Base-by-base conservation (phyloP, 2,113 vertebrate genomes). In the Microtus montanus region DNA sequence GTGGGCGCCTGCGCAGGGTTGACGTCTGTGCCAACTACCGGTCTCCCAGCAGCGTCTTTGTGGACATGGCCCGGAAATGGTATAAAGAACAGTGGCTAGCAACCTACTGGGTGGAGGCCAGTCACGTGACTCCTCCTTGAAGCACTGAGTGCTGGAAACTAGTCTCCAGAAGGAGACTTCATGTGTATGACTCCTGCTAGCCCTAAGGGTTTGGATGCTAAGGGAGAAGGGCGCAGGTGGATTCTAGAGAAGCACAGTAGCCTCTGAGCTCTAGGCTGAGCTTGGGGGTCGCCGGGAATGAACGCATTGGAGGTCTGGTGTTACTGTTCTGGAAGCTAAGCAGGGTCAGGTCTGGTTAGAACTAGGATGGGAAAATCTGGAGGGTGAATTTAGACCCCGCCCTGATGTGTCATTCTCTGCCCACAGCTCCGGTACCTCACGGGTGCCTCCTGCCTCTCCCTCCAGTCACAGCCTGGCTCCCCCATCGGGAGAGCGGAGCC, bases 381-480 rank as follows among this genome's bases (percentile, higher is more conserved):
- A 88, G 19, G 47, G 9, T 13, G 35, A 52, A 63, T 44, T 44
- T 44, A 0, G 24, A 1, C 54, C 58, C 63, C 4, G 0, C n/a
- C 26, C 82, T 96, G 54, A 96, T 80, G 28, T 52, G 73, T 64
- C 49, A 22, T 5, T 75, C 75, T 93, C 66, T 68, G 47, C 15
- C 73, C 68, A 13, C 97, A 99, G 99, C 96, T 98, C 99, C 0
- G 88, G 98, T 17, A 94, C 98, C 95, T 97, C 98, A 7, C 99
- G 97, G 83, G 97, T 98, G 92, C 98, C 98, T 52, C 98, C 98
- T 41, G 98, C 98, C 64, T 99, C 98, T 63, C 99, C 98, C 64
- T 99, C 99, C 20, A 98, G 99, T 92, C 99, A 99, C 98, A 99
- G 99, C 98, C 98, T 99, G 98, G 98, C 99, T 30, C 98, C 99